Percentiles rank a stretch among this genome's conserved stretches.
Evolutionary conservation across 2,888 invertebrate species (phyloP).

Genomic region (Chrysolina oricalcia): DNA sequence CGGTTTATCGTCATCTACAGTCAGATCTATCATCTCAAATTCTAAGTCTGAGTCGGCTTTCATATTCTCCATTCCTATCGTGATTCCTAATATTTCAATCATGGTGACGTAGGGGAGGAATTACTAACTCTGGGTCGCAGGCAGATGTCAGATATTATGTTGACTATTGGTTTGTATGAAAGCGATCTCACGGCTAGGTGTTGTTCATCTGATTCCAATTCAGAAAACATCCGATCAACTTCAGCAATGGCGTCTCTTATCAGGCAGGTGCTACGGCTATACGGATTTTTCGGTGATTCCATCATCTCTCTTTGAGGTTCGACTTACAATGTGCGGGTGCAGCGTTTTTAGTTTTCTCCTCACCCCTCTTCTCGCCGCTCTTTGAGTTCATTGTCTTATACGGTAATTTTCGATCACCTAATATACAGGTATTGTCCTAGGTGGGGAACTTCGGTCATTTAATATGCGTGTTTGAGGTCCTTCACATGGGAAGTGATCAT

Average conservation of each 20-base stretch:
- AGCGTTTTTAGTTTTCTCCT: too few relatives aligned
- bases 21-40: neutral
- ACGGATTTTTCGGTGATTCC: neutral
- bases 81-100: neutral
- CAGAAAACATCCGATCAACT: neutral
- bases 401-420: neutral
- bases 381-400: neutral
- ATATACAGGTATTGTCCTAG: neutral
- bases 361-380: neutral
- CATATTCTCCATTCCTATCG: neutral
- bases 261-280: neutral
- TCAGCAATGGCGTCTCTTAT: neutral
- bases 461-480: neutral
- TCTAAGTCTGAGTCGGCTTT: neutral
- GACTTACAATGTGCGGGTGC: neutral
- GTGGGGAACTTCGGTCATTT: neutral
- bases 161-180: neutral
- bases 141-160: neutral
- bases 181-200: neutral
- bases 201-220: neutral
- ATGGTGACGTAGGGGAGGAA: neutral
- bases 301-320: neutral
- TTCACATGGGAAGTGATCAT: neutral
- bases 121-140: neutral
- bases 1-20: neutral